These are phyloP conservation scores for Mus spicilegus DNA, from an alignment of 2,113 vertebrate species.

Conservation along the genomic window DNA sequence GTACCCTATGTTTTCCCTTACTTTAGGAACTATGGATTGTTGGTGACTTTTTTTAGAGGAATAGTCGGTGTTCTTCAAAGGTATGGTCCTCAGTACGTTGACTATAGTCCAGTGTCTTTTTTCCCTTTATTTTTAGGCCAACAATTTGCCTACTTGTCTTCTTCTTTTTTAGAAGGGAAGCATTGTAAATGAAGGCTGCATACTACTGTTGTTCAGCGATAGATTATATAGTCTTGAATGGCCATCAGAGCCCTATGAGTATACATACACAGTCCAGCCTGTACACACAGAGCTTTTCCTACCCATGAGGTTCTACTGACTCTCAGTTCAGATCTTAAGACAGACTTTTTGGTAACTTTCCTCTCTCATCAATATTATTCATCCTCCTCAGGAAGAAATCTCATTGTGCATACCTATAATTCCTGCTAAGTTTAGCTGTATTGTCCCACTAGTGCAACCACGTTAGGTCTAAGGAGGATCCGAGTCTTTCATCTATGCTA, in stretches of 20 bases:
- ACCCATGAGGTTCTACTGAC: background rate
- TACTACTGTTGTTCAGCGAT: background rate
- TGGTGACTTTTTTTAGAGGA: background rate
- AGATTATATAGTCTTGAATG: background rate
- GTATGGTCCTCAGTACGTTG: background rate
- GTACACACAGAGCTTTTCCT: background rate
- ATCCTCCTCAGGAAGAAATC: background rate
- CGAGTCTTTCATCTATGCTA: background rate
- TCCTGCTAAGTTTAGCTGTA: background rate
- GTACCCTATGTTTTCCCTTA: background rate
- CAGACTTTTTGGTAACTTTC: background rate
- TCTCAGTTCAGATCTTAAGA: background rate
- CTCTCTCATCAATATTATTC: background rate
- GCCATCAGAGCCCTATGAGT: background rate
- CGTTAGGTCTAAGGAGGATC: background rate
- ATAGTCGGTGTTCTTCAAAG: background rate
- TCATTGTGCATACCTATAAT: background rate
- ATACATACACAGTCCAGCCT: background rate
- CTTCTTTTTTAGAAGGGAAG: background rate
- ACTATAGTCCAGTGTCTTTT: background rate
- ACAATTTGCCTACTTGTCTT: background rate
- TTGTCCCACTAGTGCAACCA: background rate
- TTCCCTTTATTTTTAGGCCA: background rate
- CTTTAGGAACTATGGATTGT: background rate
- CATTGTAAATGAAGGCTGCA: background rate